Evolutionary conservation across 2,113 vertebrate species (phyloP).

Genomic region (Scartelaos histophorus): DNA sequence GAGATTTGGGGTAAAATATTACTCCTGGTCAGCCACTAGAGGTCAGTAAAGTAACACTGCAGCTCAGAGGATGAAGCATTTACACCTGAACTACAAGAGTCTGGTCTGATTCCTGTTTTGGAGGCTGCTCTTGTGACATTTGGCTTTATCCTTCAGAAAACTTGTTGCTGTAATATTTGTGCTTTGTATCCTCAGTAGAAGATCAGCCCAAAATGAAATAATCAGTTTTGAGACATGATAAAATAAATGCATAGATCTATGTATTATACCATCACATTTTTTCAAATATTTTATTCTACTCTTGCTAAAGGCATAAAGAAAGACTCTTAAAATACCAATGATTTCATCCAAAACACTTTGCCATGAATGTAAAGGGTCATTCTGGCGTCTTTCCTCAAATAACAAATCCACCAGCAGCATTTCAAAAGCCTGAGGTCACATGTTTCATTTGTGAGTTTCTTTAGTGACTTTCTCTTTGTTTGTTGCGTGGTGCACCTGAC

Average conservation of each 20-base stretch:
- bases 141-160: no score
- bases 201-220: no score
- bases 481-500: conserved; percentile 23
- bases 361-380: not conserved
- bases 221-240: no score
- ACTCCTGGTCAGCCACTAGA: not conserved
- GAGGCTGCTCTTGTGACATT: no score
- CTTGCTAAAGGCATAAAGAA: not conserved
- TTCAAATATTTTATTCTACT: not conserved
- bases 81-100: not conserved
- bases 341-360: not conserved
- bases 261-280: not conserved
- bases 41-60: not conserved
- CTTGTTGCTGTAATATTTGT: no score
- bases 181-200: no score
- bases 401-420: conserved; percentile 7
- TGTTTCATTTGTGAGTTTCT: conserved; percentile 26
- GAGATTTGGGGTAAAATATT: not conserved
- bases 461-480: conserved; percentile 12
- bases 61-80: not conserved
- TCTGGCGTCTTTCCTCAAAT: conserved; percentile 4
- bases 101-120: not conserved
- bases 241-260: no score
- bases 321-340: not conserved
- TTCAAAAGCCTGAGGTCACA: conserved; percentile 16